Evolutionary conservation across 2,888 invertebrate species (phyloP), one percentile per base, ranked within the genome.

Genomic region (Idaea straminata): DNA sequence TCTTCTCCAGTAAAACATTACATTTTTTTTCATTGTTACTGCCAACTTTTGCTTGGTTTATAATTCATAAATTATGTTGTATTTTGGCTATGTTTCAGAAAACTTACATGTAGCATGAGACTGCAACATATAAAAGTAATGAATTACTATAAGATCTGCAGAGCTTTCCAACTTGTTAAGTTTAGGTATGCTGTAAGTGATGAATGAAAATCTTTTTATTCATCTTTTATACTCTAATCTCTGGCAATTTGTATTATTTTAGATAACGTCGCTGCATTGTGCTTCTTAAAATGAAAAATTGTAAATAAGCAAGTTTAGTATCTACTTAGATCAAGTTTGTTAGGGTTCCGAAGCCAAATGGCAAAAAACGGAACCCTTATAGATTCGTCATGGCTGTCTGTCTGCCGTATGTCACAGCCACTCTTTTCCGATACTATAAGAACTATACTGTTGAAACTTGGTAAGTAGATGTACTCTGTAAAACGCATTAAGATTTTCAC

Each of bases 271-370:
- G 47, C 47, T 47, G 10, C 13, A 13, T 47, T 10, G 13, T 7
- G 10, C 7, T 47, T 47, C 13, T 10, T 47, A 7, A 47, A 47
- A 47, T 16, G 7, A 60, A 70, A 69, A 59, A 57, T 62, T 69
- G 66, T 60, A 57, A 66, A 63, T 70, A 66, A 73, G 47, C 74
- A 68, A 74, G 75, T 72, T 74, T 72, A 64, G 73, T 34, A 10
- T 64, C 66, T 57, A 76, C 69, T 68, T 76, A 68, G 69, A 75
- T 79, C 77, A 71, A 36, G 58, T 69, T n/a, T n/a, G n/a, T n/a
- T n/a, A n/a, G n/a, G n/a, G n/a, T n/a, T n/a, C n/a, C n/a, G n/a
- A n/a, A n/a, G n/a, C n/a, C n/a, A n/a, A n/a, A n/a, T n/a, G n/a
- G n/a, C n/a, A n/a, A n/a, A n/a, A n/a, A n/a, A n/a, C n/a, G n/a